Conservation (phyloP, 2,888 invertebrate species). For the Nomada fucata region DNA sequence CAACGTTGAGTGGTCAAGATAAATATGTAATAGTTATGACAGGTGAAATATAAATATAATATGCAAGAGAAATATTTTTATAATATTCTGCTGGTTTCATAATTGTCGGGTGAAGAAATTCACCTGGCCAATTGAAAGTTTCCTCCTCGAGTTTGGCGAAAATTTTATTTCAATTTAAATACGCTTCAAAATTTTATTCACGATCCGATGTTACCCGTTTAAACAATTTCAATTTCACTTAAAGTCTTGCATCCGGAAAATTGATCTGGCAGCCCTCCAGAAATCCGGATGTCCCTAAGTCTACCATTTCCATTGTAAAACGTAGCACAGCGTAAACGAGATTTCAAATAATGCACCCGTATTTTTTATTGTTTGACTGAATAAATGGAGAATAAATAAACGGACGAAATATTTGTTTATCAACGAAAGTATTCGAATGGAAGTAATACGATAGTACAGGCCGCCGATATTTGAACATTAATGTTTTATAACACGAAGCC, state of each 20-base stretch:
- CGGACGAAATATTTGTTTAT: background rate
- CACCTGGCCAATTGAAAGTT: background rate
- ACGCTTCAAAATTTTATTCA: slow-evolving; percentile 1
- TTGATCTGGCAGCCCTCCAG: slow-evolving; percentile 23
- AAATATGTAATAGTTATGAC: no score
- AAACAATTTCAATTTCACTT: slow-evolving; percentile 27
- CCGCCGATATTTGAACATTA: background rate
- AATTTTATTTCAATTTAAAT: slow-evolving; percentile 2
- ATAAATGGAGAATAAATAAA: background rate
- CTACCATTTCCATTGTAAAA: background rate
- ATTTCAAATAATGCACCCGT: no score
- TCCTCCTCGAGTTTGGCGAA: slow-evolving; percentile 4
- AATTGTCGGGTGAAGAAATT: no score
- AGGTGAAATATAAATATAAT: no score
- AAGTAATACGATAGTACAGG: background rate
- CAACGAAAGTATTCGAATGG: background rate
- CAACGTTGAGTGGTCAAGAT: no score
- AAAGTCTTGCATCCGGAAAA: slow-evolving; percentile 18
- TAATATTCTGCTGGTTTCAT: no score
- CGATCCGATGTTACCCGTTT: slow-evolving; percentile 4
- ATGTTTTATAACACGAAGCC: background rate
- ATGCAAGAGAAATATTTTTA: no score
- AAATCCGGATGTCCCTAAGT: background rate
- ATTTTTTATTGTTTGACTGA: background rate
- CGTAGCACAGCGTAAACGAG: no score